Percentiles rank a stretch among this genome's conserved stretches.
Evolutionary conservation across 2,888 invertebrate species (phyloP).

Genomic region (Stenodera caucasica): DNA sequence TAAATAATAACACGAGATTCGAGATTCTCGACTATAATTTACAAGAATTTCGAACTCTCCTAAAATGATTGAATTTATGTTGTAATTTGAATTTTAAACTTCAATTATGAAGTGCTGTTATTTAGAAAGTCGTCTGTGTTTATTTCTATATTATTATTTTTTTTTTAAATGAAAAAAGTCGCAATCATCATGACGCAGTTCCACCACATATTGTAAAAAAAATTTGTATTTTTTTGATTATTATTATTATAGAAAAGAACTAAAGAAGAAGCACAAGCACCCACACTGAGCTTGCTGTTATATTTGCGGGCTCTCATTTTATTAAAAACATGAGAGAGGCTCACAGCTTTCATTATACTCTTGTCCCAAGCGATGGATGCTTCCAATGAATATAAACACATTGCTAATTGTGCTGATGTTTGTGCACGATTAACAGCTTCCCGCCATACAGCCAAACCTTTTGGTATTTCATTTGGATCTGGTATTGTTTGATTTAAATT

Average conservation of each 20-base stretch:
- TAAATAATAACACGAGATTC: too few species aligned
- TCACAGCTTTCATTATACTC: constrained; percentile 98
- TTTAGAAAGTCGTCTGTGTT: too few species aligned
- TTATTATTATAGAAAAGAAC: constrained; percentile 13
- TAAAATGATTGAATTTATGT: too few species aligned
- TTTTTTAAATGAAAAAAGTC: too few species aligned
- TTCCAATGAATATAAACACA: constrained; percentile 87
- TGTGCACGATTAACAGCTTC: constrained; percentile 82
- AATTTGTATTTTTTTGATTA: constrained; percentile 17
- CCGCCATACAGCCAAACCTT: constrained; percentile 85
- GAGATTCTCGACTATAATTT: too few species aligned
- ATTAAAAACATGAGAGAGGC: constrained; percentile 59
- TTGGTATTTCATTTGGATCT: constrained; percentile 64
- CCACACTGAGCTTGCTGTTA: constrained; percentile 58
- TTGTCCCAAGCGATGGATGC: constrained; percentile 97
- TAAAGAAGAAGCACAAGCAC: constrained; percentile 54
- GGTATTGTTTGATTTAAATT: constrained; percentile 34
- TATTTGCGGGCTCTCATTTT: constrained; percentile 57
- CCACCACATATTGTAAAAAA: constrained; percentile 28
- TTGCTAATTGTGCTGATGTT: constrained; percentile 87
- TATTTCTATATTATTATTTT: too few species aligned
- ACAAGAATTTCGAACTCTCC: too few species aligned
- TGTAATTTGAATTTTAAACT: too few species aligned
- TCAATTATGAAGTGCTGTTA: too few species aligned
- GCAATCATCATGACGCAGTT: neutral